Conservation (phyloP, 2,888 invertebrate species). For the Thereva unica region DNA sequence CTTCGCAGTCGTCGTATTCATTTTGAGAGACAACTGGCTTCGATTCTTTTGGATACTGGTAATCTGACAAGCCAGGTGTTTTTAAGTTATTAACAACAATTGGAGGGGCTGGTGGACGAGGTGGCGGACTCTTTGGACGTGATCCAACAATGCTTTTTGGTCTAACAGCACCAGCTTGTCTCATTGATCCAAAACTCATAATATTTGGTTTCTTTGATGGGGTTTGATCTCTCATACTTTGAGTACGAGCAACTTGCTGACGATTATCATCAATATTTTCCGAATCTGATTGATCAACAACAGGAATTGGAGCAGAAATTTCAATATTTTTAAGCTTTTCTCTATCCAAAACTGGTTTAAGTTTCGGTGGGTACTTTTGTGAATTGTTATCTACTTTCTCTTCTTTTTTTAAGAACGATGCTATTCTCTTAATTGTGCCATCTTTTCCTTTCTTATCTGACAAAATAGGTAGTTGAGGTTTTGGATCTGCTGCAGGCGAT, state of each 20-base stretch:
- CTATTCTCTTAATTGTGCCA: conserved; percentile 71
- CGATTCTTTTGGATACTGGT: conserved; percentile 61
- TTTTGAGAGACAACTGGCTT: conserved; percentile 51
- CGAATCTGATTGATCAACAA: conserved; percentile 61
- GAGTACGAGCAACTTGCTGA: conserved; percentile 69
- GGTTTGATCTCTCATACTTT: conserved; percentile 75
- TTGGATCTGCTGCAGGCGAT: conserved; percentile 53
- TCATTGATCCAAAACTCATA: conserved; percentile 82
- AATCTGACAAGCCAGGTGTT: conserved; percentile 62
- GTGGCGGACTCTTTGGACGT: conserved; percentile 77
- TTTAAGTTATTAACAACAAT: conserved; percentile 52
- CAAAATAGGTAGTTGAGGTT: conserved; percentile 35
- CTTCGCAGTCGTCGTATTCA: conserved; percentile 80
- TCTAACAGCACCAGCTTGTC: conserved; percentile 68
- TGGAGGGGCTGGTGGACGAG: conserved; percentile 67
- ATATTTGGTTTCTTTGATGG: conserved; percentile 63
- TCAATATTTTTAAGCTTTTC: conserved; percentile 73
- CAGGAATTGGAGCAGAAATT: conserved; percentile 82
- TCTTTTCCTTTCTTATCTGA: conserved; percentile 62
- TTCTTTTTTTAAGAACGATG: conserved; percentile 74
- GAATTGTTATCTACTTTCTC: conserved; percentile 61
- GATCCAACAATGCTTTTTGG: conserved; percentile 73
- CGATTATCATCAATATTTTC: conserved; percentile 59
- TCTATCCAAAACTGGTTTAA: conserved; percentile 70
- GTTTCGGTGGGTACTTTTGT: conserved; percentile 66